Evolutionary conservation across 2,888 invertebrate genomes (phyloP).

Genomic region (Perizoma flavofasciatum): DNA sequence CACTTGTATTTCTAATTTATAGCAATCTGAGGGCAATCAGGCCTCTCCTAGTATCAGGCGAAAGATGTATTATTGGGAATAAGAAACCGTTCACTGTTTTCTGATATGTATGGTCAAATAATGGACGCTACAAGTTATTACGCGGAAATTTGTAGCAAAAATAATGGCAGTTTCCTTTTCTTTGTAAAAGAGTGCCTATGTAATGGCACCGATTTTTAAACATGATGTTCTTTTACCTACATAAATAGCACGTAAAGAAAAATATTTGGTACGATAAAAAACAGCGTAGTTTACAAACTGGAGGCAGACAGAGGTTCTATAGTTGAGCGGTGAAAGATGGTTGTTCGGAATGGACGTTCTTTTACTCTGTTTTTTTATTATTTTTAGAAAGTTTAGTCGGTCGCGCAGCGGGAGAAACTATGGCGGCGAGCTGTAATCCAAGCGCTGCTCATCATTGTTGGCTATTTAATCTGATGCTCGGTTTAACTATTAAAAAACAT

Average conservation of each 20-base stretch:
- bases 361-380: slow-evolving; percentile 75
- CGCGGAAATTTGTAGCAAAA: slow-evolving; percentile 48
- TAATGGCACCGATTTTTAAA: slow-evolving; percentile 21
- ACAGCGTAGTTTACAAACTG: slow-evolving; percentile 45
- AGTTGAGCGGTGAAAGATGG: slow-evolving; percentile 79
- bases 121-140: slow-evolving; percentile 51
- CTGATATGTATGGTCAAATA: slow-evolving; percentile 58
- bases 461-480: slow-evolving; percentile 64
- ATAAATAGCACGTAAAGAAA: slow-evolving; percentile 33
- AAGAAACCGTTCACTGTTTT: slow-evolving; percentile 69
- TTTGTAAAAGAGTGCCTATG: slow-evolving; percentile 34
- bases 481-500: slow-evolving; percentile 40
- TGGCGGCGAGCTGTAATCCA: slow-evolving; percentile 67
- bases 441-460: slow-evolving; percentile 70
- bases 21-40: slow-evolving; percentile 78
- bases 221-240: slow-evolving; percentile 18
- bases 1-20: slow-evolving; percentile 79
- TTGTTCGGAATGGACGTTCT: slow-evolving; percentile 75
- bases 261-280: slow-evolving; percentile 31
- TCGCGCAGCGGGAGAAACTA: slow-evolving; percentile 79
- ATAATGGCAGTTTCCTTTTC: slow-evolving; percentile 45
- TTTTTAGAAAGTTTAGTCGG: slow-evolving; percentile 82
- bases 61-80: slow-evolving; percentile 74
- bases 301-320: slow-evolving; percentile 62
- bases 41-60: slow-evolving; percentile 70